A percentile compares a stretch with the other conserved stretches of the same genome.
phyloP scores from a whole-genome alignment of 92 coral and sea anemone genomes.

The Umimayanthus chanpuru region DNA sequence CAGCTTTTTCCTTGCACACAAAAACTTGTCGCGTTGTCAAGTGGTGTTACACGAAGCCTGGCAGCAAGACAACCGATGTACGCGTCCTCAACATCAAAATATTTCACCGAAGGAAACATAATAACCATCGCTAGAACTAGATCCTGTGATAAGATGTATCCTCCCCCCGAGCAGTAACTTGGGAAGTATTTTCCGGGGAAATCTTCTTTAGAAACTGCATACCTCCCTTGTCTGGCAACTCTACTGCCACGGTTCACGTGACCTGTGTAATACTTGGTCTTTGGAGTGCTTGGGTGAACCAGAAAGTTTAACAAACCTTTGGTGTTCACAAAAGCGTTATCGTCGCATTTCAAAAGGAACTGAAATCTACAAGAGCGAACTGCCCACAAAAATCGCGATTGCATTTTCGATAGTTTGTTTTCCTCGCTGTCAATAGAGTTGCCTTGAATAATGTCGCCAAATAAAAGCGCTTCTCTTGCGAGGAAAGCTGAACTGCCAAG shows the following conservation, averaged over 20 bases:
- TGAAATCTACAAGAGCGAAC: constrained; percentile 44
- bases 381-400: constrained; percentile 57
- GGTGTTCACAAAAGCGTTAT: constrained; percentile 49
- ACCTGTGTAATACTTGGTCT: constrained; percentile 37
- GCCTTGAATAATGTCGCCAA: constrained; percentile 60
- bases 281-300: constrained; percentile 17
- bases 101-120: constrained; percentile 46
- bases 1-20: constrained; percentile 42
- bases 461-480: constrained; percentile 47
- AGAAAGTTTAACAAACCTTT: constrained; percentile 52
- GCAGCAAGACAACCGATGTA: constrained; percentile 47
- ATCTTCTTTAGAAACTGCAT: constrained; percentile 52
- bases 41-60: constrained; percentile 34
- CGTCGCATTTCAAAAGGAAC: constrained; percentile 25
- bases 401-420: constrained; percentile 51
- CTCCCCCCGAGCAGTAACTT: constrained; percentile 54
- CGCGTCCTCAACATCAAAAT: constrained; percentile 52
- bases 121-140: constrained; percentile 35
- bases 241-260: constrained; percentile 48
- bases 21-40: constrained; percentile 30
- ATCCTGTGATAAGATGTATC: constrained; percentile 54
- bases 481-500: constrained; percentile 33
- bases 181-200: constrained; percentile 21
- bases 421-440: constrained; percentile 37
- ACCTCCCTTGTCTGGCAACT: constrained; percentile 35